Evolutionary conservation across 1,140 invertebrate species (phyloP).

Genomic region (Ephestia elutella): DNA sequence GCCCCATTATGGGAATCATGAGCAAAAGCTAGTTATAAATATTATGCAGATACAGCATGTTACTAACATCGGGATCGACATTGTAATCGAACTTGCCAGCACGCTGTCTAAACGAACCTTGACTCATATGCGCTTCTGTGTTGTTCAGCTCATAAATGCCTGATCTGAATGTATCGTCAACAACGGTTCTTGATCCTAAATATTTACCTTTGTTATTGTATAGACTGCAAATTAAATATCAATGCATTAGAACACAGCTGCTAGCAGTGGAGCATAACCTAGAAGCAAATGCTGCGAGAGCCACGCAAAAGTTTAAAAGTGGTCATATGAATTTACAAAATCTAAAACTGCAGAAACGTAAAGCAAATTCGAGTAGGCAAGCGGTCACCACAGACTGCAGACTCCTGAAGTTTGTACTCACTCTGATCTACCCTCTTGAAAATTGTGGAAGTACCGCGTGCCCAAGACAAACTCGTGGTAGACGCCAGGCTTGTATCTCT

Average conservation of each 20-base stretch:
- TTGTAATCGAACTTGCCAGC: conserved; percentile 21
- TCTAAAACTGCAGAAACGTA: too few species aligned
- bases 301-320: too few species aligned
- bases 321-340: too few species aligned
- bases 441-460: conserved; percentile 25
- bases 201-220: conserved; percentile 21
- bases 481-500: conserved; percentile 18
- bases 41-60: background rate
- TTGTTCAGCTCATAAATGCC: conserved; percentile 26
- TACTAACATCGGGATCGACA: conserved; percentile 27
- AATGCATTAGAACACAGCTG: too few species aligned
- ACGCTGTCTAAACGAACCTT: conserved; percentile 21
- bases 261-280: too few species aligned
- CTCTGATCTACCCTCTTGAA: conserved; percentile 18
- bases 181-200: conserved; percentile 7
- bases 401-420: conserved; percentile 14
- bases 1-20: too few species aligned
- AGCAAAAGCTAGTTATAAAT: too few species aligned
- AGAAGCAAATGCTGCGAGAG: too few species aligned
- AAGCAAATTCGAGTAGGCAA: too few species aligned
- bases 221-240: conserved; percentile 17
- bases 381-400: too few species aligned
- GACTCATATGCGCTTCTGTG: conserved; percentile 25
- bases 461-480: conserved; percentile 23
- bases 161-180: conserved; percentile 20